Conservation (phyloP, 2,113 vertebrate species). For the Antechinus flavipes region DNA sequence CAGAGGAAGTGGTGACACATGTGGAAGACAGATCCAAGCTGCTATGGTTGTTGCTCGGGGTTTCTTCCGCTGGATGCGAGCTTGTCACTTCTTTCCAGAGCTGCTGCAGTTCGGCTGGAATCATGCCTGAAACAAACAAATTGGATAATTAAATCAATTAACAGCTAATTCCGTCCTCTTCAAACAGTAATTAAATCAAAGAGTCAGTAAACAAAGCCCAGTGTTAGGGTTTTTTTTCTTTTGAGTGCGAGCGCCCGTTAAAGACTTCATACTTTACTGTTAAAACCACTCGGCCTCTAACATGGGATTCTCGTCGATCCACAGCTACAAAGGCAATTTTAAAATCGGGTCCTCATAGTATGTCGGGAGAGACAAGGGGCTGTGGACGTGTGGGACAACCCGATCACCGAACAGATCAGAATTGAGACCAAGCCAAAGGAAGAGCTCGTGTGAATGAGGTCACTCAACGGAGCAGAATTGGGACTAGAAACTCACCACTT, state of each 20-base stretch:
- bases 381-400: not conserved
- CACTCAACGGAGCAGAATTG: not conserved
- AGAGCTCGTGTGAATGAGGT: not conserved
- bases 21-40: constrained; percentile 95
- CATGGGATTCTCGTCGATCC: not conserved
- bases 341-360: not conserved
- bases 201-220: constrained; percentile 97
- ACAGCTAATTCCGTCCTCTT: constrained; percentile 96
- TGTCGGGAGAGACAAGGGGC: not conserved
- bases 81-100: constrained; percentile 99
- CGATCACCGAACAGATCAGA: not conserved
- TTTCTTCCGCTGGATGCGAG: constrained; percentile 92
- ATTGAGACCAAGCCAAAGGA: not conserved
- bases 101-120: constrained; percentile 99
- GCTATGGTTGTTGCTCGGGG: constrained; percentile 90
- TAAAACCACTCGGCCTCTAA: constrained; percentile 9
- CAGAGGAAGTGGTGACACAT: constrained; percentile 89
- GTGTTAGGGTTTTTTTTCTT: constrained; percentile 81
- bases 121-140: constrained; percentile 99
- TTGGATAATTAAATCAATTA: constrained; percentile 99
- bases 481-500: not conserved
- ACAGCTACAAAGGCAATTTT: not conserved
- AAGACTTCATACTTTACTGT: constrained; percentile 31
- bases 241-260: constrained; percentile 30
- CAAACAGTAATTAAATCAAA: constrained; percentile 98